Conservation (phyloP, 23 tunicate genomes). For the Corella eumyota region DNA sequence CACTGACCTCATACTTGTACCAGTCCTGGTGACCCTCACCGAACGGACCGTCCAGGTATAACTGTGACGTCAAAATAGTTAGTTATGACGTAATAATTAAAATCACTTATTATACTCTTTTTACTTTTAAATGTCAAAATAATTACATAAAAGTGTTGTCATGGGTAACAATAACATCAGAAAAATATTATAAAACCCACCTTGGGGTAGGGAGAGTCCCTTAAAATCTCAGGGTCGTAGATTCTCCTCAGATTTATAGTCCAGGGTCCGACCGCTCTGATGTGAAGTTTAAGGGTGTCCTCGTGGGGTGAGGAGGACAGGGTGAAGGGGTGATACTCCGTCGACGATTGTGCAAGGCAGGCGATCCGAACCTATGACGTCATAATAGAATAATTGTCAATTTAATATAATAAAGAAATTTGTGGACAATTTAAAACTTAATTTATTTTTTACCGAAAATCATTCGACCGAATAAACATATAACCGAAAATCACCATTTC, state of each 20-base stretch:
- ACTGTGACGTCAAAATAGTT: conserved; percentile 6
- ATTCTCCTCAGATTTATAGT: conserved; percentile 54
- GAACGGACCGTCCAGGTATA: conserved; percentile 94
- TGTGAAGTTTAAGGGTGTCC: conserved; percentile 66
- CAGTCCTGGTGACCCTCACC: conserved; percentile 99
- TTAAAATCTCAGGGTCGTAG: conserved; percentile 38
- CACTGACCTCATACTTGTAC: conserved; percentile 81
- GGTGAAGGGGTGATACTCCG: conserved; percentile 96
- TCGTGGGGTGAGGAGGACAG: conserved; percentile 88
- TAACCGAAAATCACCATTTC: no score
- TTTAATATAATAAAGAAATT: background rate
- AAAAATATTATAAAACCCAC: no score
- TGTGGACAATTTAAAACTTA: no score
- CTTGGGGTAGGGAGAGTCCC: conserved; percentile 78
- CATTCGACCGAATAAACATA: no score
- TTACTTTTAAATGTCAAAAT: no score
- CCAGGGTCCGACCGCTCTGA: conserved; percentile 99
- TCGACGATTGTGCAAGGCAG: conserved; percentile 60
- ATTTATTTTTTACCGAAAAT: no score
- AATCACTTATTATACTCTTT: no score
- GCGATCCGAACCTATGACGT: conserved; percentile 67
- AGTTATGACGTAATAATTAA: background rate
- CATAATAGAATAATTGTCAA: background rate
- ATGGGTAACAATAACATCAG: no score
- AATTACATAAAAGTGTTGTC: no score